Percentiles rank a stretch among this genome's conserved stretches.
Evolutionary conservation across 2,888 invertebrate species (phyloP).

Genomic region (Spodoptera picta): DNA sequence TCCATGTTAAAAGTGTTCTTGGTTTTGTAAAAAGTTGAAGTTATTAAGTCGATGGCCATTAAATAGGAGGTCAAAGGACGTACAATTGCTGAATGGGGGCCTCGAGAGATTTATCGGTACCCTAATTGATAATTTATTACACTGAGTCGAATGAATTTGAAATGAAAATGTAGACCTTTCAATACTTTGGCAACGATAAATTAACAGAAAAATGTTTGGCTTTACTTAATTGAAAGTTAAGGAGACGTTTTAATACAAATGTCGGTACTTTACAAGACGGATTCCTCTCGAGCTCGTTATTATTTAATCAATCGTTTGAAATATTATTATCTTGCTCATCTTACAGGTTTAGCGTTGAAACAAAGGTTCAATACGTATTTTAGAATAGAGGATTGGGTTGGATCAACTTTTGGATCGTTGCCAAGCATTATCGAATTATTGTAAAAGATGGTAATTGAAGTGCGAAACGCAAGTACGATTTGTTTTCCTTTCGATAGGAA

Average conservation of each 20-base stretch:
- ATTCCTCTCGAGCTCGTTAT: background rate
- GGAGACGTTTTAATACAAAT: constrained; percentile 35
- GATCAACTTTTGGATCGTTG: constrained; percentile 69
- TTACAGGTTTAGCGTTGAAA: constrained; percentile 46
- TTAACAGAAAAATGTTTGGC: constrained; percentile 40
- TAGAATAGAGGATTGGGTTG: constrained; percentile 52
- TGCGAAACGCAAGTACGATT: constrained; percentile 67
- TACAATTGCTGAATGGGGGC: constrained; percentile 55
- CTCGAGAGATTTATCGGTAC: constrained; percentile 53
- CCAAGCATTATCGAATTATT: constrained; percentile 82
- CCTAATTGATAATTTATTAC: constrained; percentile 63
- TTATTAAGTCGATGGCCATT: constrained; percentile 74
- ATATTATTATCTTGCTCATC: constrained; percentile 13
- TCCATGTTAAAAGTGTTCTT: constrained; percentile 73
- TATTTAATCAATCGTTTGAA: constrained; percentile 9
- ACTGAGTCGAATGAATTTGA: constrained; percentile 53
- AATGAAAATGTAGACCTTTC: constrained; percentile 51
- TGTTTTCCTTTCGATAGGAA: constrained; percentile 34
- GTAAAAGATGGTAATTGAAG: constrained; percentile 82
- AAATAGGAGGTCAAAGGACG: constrained; percentile 63
- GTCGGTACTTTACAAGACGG: constrained; percentile 17
- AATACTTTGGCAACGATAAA: constrained; percentile 43
- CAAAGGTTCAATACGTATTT: constrained; percentile 54
- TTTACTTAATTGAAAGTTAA: constrained; percentile 40
- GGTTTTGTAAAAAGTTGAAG: constrained; percentile 75